These are phyloP conservation scores for Phalacrocorax pelagicus DNA, from an alignment of 2,113 vertebrate species.

Conservation along the genomic window DNA sequence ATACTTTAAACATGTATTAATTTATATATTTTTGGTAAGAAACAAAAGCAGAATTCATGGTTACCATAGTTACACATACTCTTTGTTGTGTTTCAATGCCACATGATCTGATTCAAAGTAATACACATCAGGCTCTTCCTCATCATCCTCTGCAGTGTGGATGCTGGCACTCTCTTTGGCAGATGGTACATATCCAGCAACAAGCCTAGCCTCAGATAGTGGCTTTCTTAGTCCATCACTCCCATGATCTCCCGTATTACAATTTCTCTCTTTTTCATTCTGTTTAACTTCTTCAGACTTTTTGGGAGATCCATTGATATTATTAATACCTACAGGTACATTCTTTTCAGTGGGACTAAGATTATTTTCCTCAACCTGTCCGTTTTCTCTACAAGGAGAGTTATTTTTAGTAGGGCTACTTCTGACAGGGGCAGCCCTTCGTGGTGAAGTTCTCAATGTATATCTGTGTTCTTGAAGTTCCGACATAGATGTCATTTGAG, in stretches of 20 bases:
- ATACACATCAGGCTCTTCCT: slow-evolving; percentile 98
- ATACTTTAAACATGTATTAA: background rate
- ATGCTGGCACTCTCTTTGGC: slow-evolving; percentile 85
- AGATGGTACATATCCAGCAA: slow-evolving; percentile 73
- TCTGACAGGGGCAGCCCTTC: slow-evolving; percentile 82
- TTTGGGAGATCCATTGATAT: slow-evolving; percentile 67
- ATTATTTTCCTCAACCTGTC: slow-evolving; percentile 83
- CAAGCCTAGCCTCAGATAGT: slow-evolving; percentile 67
- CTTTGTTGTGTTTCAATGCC: slow-evolving; percentile 99
- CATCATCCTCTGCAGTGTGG: slow-evolving; percentile 86
- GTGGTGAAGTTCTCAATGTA: slow-evolving; percentile 92
- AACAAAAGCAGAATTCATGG: slow-evolving; percentile 83
- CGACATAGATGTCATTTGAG: slow-evolving; percentile 78
- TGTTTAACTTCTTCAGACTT: slow-evolving; percentile 70
- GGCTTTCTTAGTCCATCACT: slow-evolving; percentile 73
- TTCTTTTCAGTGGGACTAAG: slow-evolving; percentile 73
- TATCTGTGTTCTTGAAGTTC: slow-evolving; percentile 97
- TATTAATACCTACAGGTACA: slow-evolving; percentile 69
- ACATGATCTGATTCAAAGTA: slow-evolving; percentile 99
- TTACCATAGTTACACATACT: slow-evolving; percentile 94
- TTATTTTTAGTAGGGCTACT: slow-evolving; percentile 83
- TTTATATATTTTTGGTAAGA: slow-evolving; percentile 47
- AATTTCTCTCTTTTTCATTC: slow-evolving; percentile 68
- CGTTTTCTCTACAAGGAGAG: slow-evolving; percentile 88
- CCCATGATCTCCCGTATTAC: slow-evolving; percentile 69